phyloP scores from a whole-genome alignment of 2,797 vertebrate genomes.

The Urocyon cinereoargenteus region DNA sequence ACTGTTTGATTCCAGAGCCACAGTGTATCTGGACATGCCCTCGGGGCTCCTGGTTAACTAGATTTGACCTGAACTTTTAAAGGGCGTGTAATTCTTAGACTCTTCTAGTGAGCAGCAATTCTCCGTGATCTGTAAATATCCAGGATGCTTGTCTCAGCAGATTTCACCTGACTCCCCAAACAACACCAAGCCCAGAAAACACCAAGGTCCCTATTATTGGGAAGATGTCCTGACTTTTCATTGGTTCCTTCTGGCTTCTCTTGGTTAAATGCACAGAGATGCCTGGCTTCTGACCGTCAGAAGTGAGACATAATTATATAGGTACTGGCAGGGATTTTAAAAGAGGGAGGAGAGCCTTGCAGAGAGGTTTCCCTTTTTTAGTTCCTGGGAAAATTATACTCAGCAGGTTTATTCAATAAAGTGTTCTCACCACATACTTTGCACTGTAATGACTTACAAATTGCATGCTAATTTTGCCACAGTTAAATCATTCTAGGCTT shows the following conservation, averaged over 20 bases:
- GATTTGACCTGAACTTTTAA: constrained; percentile 73
- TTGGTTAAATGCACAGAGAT: constrained; percentile 29
- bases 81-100: constrained; percentile 60
- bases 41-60: constrained; percentile 54
- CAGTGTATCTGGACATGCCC: not conserved
- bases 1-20: not conserved
- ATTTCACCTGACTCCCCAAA: constrained; percentile 70
- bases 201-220: not conserved
- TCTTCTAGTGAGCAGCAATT: constrained; percentile 28
- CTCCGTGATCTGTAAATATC: constrained; percentile 65
- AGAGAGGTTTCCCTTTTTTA: constrained; percentile 83
- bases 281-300: constrained; percentile 62
- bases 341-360: constrained; percentile 77
- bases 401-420: constrained; percentile 88
- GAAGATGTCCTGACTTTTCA: not conserved
- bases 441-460: constrained; percentile 88
- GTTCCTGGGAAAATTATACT: constrained; percentile 85
- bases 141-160: constrained; percentile 56
- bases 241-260: constrained; percentile 43
- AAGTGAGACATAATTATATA: constrained; percentile 78
- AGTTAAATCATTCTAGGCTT: constrained; percentile 80
- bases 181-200: constrained; percentile 59
- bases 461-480: constrained; percentile 88
- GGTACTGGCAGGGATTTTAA: constrained; percentile 67
- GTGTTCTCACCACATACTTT: constrained; percentile 86